These are phyloP conservation scores for Pangasius mekongensis DNA, from an alignment of 2,797 vertebrate genomes.

Conservation along the genomic window DNA sequence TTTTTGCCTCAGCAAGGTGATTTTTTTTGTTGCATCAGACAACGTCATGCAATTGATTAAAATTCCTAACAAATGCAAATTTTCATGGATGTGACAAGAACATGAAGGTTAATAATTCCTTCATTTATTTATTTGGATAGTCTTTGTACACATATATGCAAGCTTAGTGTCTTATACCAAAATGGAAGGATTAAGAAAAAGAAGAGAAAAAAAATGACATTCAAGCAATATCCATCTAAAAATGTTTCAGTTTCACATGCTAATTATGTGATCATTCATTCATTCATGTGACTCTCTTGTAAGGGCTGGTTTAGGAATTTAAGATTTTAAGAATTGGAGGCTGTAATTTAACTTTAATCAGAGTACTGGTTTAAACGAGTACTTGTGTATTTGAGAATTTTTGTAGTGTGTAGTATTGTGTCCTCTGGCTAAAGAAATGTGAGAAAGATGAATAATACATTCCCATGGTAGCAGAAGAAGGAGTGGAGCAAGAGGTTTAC, in stretches of 20 bases:
- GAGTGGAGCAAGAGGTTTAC: not conserved
- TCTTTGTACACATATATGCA: not conserved
- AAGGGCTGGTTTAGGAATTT: not conserved
- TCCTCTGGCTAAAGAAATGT: not conserved
- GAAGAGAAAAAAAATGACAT: not conserved
- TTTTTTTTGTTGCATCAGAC: not conserved
- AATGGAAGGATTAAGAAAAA: not conserved
- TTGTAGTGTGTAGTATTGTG: not conserved
- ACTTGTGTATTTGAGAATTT: not conserved
- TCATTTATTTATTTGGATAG: not conserved
- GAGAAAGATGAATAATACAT: slow-evolving; percentile 18
- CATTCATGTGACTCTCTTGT: not conserved
- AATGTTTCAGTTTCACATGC: not conserved
- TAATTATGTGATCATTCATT: not conserved
- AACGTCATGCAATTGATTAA: not conserved
- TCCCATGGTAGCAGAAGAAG: not conserved
- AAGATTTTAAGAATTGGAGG: not conserved
- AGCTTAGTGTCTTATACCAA: not conserved
- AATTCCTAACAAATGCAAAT: not conserved
- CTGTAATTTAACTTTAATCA: not conserved
- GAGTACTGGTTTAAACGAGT: not conserved
- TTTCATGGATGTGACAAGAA: not conserved
- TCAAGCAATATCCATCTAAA: not conserved
- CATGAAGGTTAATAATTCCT: not conserved
- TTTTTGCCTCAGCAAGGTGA: not conserved